These are phyloP conservation scores for Odobenus rosmarus DNA, from an alignment of 2,113 vertebrate species.

Conservation along the genomic window DNA sequence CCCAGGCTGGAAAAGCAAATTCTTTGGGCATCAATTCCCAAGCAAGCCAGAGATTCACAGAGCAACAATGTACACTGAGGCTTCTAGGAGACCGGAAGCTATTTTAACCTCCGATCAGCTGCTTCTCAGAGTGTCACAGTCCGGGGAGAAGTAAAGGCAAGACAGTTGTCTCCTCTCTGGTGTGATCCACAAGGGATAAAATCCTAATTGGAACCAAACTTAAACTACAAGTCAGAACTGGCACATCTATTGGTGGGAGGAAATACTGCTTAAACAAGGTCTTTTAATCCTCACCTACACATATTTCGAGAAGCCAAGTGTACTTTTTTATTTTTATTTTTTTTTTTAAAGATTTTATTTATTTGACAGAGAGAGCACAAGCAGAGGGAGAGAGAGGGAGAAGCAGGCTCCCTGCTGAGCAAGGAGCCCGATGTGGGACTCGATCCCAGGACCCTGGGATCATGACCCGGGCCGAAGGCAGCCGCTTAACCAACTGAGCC, in stretches of 20 bases:
- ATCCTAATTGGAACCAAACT: constrained; percentile 60
- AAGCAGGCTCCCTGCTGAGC: no score
- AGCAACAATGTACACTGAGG: background rate
- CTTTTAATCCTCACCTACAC: constrained; percentile 28
- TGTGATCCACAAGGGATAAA: constrained; percentile 64
- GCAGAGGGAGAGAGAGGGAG: no score
- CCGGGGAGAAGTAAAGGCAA: constrained; percentile 32
- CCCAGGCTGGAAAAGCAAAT: background rate
- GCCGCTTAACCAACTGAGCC: no score
- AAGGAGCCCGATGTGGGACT: no score
- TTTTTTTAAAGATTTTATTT: no score
- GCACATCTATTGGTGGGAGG: constrained; percentile 38
- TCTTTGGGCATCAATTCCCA: constrained; percentile 5
- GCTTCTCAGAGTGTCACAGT: constrained; percentile 46
- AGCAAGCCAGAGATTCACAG: background rate
- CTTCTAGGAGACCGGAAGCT: constrained; percentile 48
- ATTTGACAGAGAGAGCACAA: no score
- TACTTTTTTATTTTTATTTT: background rate
- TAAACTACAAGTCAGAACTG: constrained; percentile 40
- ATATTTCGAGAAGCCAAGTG: background rate
- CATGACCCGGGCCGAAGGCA: no score
- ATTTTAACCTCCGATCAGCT: constrained; percentile 67
- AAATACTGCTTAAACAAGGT: background rate
- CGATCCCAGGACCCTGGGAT: no score
- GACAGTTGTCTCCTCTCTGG: constrained; percentile 42